These are phyloP conservation scores for Diplolepis rosae DNA, from an alignment of 2,888 invertebrate genomes.

Conservation along the genomic window DNA sequence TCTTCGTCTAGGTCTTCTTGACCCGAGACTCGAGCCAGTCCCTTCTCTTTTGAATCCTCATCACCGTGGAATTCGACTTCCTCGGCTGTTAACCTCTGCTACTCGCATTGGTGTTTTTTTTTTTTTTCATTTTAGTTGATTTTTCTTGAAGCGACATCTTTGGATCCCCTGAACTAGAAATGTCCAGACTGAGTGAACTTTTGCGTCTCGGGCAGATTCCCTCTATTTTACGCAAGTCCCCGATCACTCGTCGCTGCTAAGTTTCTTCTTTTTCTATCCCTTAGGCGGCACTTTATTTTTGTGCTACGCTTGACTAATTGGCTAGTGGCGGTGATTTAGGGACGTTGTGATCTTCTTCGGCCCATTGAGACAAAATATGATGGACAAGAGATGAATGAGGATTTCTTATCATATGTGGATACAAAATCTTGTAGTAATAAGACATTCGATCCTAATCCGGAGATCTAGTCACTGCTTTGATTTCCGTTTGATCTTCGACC, in stretches of 20 bases:
- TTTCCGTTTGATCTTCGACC: too few species aligned
- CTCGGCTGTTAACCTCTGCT: conserved; percentile 49
- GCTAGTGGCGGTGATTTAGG: neutral
- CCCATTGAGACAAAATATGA: neutral
- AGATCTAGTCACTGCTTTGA: too few species aligned
- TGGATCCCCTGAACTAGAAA: conserved; percentile 32
- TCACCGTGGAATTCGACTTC: conserved; percentile 41
- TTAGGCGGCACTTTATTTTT: conserved; percentile 3
- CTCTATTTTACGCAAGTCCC: conserved; percentile 30
- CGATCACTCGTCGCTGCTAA: conserved; percentile 19
- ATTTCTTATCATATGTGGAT: neutral
- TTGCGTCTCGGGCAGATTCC: conserved; percentile 37
- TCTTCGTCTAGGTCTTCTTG: conserved; percentile 28
- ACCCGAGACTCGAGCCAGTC: conserved; percentile 12
- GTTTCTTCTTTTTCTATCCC: conserved; percentile 30
- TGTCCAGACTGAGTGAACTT: conserved; percentile 45
- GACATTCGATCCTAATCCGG: too few species aligned
- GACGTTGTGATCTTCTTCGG: neutral
- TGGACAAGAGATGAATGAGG: neutral
- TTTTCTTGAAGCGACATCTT: conserved; percentile 38
- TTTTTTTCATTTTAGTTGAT: conserved; percentile 11
- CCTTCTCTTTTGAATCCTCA: conserved; percentile 37
- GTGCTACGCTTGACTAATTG: conserved; percentile 22
- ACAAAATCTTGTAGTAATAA: too few species aligned
- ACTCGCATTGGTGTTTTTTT: conserved; percentile 32